Conservation (phyloP, 1,140 invertebrate species). For the Drosophila ananassae region DNA sequence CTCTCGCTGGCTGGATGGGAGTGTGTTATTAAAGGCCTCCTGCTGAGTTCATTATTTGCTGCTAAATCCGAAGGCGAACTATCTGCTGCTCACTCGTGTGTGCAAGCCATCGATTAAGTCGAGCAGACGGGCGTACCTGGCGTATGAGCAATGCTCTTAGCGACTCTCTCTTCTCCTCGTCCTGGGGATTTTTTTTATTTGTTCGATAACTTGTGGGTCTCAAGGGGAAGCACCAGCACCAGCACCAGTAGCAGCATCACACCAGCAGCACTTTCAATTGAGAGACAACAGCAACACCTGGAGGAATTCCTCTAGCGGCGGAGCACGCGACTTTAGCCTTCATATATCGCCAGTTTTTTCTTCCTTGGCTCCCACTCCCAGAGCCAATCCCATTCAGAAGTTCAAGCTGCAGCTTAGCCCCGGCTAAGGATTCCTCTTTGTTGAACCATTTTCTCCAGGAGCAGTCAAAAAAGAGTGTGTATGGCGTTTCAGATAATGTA, state of each 20-base stretch:
- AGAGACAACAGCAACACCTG: slow-evolving; percentile 59
- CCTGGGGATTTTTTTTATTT: slow-evolving; percentile 29
- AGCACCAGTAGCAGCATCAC: not conserved
- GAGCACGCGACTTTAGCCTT: slow-evolving; percentile 41
- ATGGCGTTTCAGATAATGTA: not conserved
- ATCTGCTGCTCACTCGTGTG: slow-evolving; percentile 47
- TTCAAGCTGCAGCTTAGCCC: slow-evolving; percentile 33
- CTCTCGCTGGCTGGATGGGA: not conserved
- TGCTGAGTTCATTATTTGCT: slow-evolving; percentile 62
- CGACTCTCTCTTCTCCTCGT: not conserved
- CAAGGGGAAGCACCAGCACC: slow-evolving; percentile 15
- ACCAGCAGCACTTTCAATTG: slow-evolving; percentile 69
- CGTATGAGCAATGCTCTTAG: slow-evolving; percentile 60
- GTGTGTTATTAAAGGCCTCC: slow-evolving; percentile 43
- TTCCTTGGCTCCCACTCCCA: not conserved
- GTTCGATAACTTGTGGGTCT: slow-evolving; percentile 34
- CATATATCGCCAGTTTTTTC: slow-evolving; percentile 5
- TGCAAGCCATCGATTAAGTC: slow-evolving; percentile 67
- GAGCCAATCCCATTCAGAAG: slow-evolving; percentile 1
- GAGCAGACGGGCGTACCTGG: slow-evolving; percentile 46
- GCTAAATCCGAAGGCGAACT: slow-evolving; percentile 24
- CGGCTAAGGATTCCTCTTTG: slow-evolving; percentile 15
- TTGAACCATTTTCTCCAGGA: slow-evolving; percentile 3
- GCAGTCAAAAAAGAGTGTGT: not conserved
- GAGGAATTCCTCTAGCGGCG: slow-evolving; percentile 41